These are phyloP conservation scores for Hydrolagus affinis DNA, from an alignment of 2,113 vertebrate species.

Conservation along the genomic window DNA sequence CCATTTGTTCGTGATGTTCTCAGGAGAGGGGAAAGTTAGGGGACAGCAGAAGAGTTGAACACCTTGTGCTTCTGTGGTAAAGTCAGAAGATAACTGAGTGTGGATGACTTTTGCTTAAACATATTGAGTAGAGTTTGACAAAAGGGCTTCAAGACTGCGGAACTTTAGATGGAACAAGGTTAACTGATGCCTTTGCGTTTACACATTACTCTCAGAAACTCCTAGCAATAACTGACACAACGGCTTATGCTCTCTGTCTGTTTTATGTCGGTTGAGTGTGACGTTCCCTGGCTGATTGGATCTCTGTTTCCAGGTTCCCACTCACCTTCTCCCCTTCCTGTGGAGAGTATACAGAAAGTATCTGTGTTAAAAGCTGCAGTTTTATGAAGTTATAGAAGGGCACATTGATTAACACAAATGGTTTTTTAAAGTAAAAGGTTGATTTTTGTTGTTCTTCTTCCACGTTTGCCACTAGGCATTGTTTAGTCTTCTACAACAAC, in stretches of 20 bases:
- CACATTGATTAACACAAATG: too few relatives aligned
- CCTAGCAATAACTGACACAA: background rate
- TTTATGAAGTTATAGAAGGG: too few relatives aligned
- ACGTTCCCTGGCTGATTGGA: background rate
- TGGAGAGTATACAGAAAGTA: background rate
- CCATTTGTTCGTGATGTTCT: too few relatives aligned
- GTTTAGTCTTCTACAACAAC: too few relatives aligned
- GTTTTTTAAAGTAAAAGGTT: too few relatives aligned
- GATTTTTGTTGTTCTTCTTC: too few relatives aligned
- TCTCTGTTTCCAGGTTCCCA: background rate
- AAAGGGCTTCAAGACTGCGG: background rate
- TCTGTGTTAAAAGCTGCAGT: too few relatives aligned
- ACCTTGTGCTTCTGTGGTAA: background rate
- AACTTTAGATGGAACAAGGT: background rate
- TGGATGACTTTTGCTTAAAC: background rate
- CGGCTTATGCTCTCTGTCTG: background rate
- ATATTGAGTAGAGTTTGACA: conserved; percentile 4
- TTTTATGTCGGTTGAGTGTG: background rate
- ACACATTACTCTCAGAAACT: background rate
- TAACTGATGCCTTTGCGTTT: background rate
- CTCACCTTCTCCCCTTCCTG: background rate
- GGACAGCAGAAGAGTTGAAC: background rate
- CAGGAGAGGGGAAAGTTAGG: background rate
- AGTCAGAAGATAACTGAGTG: background rate
- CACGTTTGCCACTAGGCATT: too few relatives aligned